phyloP scores from a whole-genome alignment of 2,888 invertebrate species.

The Cinara cedri region DNA sequence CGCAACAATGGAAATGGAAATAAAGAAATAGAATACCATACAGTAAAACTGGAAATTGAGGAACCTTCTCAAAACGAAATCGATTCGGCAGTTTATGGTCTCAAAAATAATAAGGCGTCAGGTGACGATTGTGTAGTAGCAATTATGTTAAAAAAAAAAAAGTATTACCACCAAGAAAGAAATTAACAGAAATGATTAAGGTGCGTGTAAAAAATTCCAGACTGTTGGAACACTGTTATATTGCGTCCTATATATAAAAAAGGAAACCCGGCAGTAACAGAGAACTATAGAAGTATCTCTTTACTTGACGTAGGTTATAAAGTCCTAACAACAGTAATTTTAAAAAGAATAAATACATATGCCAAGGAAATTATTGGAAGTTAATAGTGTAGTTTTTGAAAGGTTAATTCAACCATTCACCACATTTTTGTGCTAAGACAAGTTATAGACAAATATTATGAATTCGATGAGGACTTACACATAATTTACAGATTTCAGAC shows the following conservation, averaged over 20 bases:
- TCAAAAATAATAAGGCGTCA: slow-evolving; percentile 18
- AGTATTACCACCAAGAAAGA: not conserved
- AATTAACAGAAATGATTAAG: slow-evolving; percentile 6
- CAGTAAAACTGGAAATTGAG: not conserved
- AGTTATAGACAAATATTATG: too few relatives aligned
- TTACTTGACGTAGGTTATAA: not conserved
- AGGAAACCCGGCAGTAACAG: not conserved
- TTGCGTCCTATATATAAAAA: not conserved
- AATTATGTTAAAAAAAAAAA: not conserved
- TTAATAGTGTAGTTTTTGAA: slow-evolving; percentile 4
- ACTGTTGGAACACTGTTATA: not conserved
- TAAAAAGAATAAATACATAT: slow-evolving; percentile 13
- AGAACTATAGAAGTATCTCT: not conserved
- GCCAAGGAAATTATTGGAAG: slow-evolving; percentile 4
- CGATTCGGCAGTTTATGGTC: not conserved
- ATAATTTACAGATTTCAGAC: not conserved
- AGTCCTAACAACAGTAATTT: not conserved
- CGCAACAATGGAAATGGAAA: too few relatives aligned
- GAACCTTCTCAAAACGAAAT: not conserved
- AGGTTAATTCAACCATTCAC: slow-evolving; percentile 7
- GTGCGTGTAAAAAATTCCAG: not conserved
- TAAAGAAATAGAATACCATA: too few relatives aligned
- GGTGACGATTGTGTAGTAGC: not conserved
- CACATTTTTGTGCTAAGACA: slow-evolving; percentile 4
- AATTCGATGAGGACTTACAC: too few relatives aligned